phyloP scores from a whole-genome alignment of 2,113 vertebrate genomes.

The Gasterosteus nipponicus region DNA sequence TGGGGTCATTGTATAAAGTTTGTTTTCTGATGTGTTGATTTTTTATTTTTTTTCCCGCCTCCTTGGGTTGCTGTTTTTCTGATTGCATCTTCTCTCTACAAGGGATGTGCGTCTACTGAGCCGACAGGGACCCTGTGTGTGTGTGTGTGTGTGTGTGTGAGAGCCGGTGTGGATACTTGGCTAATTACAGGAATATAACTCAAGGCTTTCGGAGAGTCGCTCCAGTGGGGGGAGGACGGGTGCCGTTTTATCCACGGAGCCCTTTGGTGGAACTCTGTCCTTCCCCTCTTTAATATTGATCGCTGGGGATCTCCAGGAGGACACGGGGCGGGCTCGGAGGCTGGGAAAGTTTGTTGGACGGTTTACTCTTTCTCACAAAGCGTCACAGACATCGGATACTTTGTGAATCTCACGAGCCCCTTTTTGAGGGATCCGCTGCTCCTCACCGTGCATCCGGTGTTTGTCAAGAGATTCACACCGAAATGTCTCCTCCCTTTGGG shows the following conservation, averaged over 20 bases:
- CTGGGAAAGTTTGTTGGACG: constrained; percentile 63
- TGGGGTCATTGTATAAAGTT: constrained; percentile 76
- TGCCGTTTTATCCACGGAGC: constrained; percentile 49
- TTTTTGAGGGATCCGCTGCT: background rate
- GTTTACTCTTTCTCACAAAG: constrained; percentile 49
- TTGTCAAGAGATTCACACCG: background rate
- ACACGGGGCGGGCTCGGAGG: constrained; percentile 45
- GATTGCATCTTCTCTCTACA: constrained; percentile 56
- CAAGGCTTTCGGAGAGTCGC: constrained; percentile 55
- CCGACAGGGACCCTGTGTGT: constrained; percentile 46
- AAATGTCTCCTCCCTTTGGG: background rate
- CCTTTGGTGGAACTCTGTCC: constrained; percentile 66
- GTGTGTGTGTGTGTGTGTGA: background rate
- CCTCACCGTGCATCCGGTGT: background rate
- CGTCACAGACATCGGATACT: constrained; percentile 1
- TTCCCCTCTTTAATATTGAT: constrained; percentile 75
- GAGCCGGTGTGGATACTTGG: constrained; percentile 60
- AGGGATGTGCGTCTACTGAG: constrained; percentile 40
- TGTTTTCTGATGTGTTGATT: constrained; percentile 65
- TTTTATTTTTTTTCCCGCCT: constrained; percentile 20
- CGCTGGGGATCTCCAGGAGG: constrained; percentile 58
- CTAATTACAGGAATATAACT: constrained; percentile 73
- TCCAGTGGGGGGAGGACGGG: constrained; percentile 46
- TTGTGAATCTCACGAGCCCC: background rate
- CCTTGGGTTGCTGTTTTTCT: constrained; percentile 52